A percentile compares a stretch with the other conserved stretches of the same genome.
Evolutionary conservation across 2,797 vertebrate genomes (phyloP).

Genomic region (Oryzias sinensis): DNA sequence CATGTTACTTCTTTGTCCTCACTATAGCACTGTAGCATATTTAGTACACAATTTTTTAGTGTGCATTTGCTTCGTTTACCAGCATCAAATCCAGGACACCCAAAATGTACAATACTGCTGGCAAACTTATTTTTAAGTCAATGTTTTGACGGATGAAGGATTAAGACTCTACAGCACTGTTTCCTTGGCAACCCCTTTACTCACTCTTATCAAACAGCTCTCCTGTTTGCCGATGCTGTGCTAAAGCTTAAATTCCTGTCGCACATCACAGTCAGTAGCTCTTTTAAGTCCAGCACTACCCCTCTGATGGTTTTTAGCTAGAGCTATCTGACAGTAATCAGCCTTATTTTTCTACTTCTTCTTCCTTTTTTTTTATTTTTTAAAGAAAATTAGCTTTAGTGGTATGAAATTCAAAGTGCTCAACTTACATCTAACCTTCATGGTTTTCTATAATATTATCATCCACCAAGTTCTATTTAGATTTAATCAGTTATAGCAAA

Average conservation of each 20-base stretch:
- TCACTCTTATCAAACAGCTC: conserved; percentile 64
- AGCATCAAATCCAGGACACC: conserved; percentile 15
- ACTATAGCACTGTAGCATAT: conserved; percentile 6
- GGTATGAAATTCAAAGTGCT: no score
- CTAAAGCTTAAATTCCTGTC: conserved; percentile 41
- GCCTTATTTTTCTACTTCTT: no score
- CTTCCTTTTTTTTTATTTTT: no score
- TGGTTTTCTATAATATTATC: no score
- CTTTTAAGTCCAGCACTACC: conserved; percentile 29
- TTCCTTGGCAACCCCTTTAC: conserved; percentile 75
- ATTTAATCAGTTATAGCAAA: no score
- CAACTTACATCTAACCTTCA: no score
- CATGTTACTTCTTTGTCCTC: conserved; percentile 28
- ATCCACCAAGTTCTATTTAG: no score
- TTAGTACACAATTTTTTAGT: conserved; percentile 9
- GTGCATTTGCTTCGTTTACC: conserved; percentile 17
- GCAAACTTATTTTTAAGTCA: conserved; percentile 52
- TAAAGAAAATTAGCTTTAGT: no score
- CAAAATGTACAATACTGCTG: conserved; percentile 36
- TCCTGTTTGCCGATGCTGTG: conserved; percentile 52
- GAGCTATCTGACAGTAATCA: conserved; percentile 7
- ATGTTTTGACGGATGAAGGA: conserved; percentile 71
- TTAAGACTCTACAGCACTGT: conserved; percentile 67
- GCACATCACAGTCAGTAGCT: conserved; percentile 30
- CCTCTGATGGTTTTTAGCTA: conserved; percentile 3